Base-by-base conservation (phyloP, 2,113 vertebrate genomes). In the Pelmatolapia mariae region DNA sequence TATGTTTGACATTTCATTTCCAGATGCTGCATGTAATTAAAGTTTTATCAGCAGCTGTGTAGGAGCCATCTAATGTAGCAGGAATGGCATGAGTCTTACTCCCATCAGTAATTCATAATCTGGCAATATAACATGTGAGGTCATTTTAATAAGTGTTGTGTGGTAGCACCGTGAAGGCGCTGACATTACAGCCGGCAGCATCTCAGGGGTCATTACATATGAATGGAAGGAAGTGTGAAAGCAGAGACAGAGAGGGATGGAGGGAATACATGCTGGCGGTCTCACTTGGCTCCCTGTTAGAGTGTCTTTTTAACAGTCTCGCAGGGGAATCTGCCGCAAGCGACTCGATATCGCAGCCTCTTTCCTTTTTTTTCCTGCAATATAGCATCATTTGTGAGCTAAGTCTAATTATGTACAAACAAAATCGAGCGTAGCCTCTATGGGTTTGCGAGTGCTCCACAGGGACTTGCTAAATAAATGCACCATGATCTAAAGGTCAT, bases 401-500 rank as follows among this genome's bases (percentile, higher is more conserved):
- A 57, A 86, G 50, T 36, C 63, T 68, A 86, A 10, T 36, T 61
- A 45, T 81, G 45, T 24, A 38, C 56, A 80, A 88, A 92, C 81
- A 86, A 50, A 91, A 83, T 80, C 80, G 84, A 87, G 91, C 79
- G 82, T 82, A 85, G 85, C 50, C 83, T 85, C 78, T 13, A 40
- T 18, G 5, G 4, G 54, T 80, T 31, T 43, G 80, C 7, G 36
- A 87, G 19, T 9, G 19, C 81, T 86, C 85, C 73, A 16, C 43
- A 0, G 85, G 87, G 87, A 84, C 56, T 83, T 52, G 47, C 61
- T 84, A 53, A 87, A 91, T 87, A 87, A 94, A 88, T 85, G 89
- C 87, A 36, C 12, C 22, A 88, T 56, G 87, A 94, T 87, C 82
- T 90, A 89, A 94, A 92, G 92, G 93, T 92, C 87, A 86, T 24